Conservation (phyloP, 2,797 vertebrate species). For the Anableps anableps region DNA sequence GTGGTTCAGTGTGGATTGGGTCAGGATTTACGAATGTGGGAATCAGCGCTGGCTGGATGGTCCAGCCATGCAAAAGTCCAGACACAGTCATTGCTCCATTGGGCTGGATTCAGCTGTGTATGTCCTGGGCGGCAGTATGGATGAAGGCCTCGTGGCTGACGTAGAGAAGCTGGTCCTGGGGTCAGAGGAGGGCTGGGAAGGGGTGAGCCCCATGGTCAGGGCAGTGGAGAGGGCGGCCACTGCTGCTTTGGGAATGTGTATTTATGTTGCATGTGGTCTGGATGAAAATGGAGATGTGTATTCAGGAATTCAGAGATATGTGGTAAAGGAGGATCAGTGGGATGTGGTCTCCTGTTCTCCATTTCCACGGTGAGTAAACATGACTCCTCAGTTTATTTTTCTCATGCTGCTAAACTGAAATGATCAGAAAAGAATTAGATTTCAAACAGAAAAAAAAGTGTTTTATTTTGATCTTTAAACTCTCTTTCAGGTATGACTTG, state of each 20-base stretch:
- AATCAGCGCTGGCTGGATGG: constrained; percentile 86
- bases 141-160: constrained; percentile 81
- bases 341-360: constrained; percentile 89
- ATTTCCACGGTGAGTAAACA: constrained; percentile 82
- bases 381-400: not conserved
- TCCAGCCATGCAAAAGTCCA: constrained; percentile 85
- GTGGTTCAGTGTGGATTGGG: constrained; percentile 92
- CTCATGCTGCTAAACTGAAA: not conserved
- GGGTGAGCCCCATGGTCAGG: constrained; percentile 81
- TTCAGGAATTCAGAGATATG: constrained; percentile 87
- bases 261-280: constrained; percentile 90
- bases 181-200: constrained; percentile 81
- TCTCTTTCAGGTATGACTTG: constrained; percentile 86
- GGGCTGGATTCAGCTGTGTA: constrained; percentile 82
- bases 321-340: constrained; percentile 82
- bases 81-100: constrained; percentile 88
- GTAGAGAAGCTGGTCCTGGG: constrained; percentile 84
- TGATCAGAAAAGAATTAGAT: not conserved
- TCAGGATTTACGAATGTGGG: constrained; percentile 83
- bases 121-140: constrained; percentile 87
- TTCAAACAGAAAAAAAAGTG: not conserved
- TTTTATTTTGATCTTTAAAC: not conserved
- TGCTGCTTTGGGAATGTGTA: constrained; percentile 66
- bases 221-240: constrained; percentile 87
- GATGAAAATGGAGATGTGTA: constrained; percentile 90